Evolutionary conservation across 2,797 vertebrate genomes (phyloP), one percentile per base, ranked within the genome.

Genomic region (Sebastes minor): DNA sequence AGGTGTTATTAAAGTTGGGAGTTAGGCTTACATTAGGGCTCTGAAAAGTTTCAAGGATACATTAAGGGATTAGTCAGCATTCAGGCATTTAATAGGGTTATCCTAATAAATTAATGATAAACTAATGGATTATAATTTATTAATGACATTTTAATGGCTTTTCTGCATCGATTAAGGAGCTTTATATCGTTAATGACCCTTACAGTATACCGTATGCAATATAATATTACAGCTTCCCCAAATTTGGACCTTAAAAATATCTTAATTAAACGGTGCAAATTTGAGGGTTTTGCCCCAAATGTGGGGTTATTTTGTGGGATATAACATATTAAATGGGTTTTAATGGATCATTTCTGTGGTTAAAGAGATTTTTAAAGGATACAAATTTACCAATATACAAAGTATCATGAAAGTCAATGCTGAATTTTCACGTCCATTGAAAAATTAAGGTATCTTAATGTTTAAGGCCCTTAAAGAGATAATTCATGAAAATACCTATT

Each of bases 211-310:
- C 5, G 27, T 28, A 65, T 46, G 64, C 16, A 28, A 66, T 66
- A 49, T 66, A 23, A 28, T 28, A 49, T 46, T n/a, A 67, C 20
- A 53, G 65, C 65, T 0, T 1, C 46, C 46, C 18, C 20, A 28
- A 28, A n/a, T n/a, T 27, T n/a, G 7, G 6, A n/a, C 25, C 25
- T 52, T 22, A 67, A n/a, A 11, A n/a, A 22, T 6, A 62, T 62
- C 28, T 67, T 11, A 5, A 46, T 49, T 27, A 0, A 16, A 49
- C 20, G 9, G 16, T 0, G 16, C 13, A 27, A 8, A 38, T 63
- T 14, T 1, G 0, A 63, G 12, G 0, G 6, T 22, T 22, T 63
- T 2, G 6, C 32, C 20, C 20, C 9, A 61, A 32, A 2, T 33
- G 0, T 20, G 59, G 18, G n/a, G 13, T 46, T 27, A 18, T 65